Conservation (phyloP, 2,888 invertebrate species). For the Galerucella calmariensis region DNA sequence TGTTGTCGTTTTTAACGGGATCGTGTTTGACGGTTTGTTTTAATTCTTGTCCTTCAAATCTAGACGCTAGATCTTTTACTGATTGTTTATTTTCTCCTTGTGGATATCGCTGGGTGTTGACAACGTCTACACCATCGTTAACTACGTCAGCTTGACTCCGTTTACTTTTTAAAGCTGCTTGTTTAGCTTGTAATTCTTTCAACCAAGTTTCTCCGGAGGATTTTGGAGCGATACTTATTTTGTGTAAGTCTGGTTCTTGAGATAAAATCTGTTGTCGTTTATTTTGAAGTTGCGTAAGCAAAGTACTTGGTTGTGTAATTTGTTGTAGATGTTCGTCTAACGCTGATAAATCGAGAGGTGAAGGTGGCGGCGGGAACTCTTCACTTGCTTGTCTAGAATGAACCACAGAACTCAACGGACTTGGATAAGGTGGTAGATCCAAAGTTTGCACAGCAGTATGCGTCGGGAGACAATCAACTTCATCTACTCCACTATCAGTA, state of each 20-base stretch:
- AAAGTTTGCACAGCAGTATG: slow-evolving; percentile 64
- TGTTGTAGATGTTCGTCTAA: slow-evolving; percentile 69
- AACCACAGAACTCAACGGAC: slow-evolving; percentile 78
- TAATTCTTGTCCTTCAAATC: slow-evolving; percentile 73
- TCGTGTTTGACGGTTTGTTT: slow-evolving; percentile 37
- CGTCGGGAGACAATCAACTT: slow-evolving; percentile 73
- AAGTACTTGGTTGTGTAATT: slow-evolving; percentile 58
- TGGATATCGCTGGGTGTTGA: slow-evolving; percentile 52
- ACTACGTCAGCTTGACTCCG: slow-evolving; percentile 64
- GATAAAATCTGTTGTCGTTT: slow-evolving; percentile 72
- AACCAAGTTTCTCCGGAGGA: slow-evolving; percentile 75
- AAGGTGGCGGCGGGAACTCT: slow-evolving; percentile 91
- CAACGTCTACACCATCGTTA: slow-evolving; percentile 52
- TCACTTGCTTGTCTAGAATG: slow-evolving; percentile 90
- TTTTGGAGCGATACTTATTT: slow-evolving; percentile 52
- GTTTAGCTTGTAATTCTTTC: slow-evolving; percentile 83
- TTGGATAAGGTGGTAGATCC: slow-evolving; percentile 84
- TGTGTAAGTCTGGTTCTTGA: slow-evolving; percentile 61
- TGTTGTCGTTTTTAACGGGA: slow-evolving; percentile 42
- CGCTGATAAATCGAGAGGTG: slow-evolving; percentile 77
- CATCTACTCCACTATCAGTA: slow-evolving; percentile 69
- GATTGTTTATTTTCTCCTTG: slow-evolving; percentile 62
- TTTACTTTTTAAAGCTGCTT: slow-evolving; percentile 72
- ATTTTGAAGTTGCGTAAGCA: slow-evolving; percentile 74
- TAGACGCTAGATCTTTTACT: slow-evolving; percentile 84